These are phyloP conservation scores for Brevipalpus yothersi DNA, from an alignment of 1,140 invertebrate genomes.

Conservation along the genomic window DNA sequence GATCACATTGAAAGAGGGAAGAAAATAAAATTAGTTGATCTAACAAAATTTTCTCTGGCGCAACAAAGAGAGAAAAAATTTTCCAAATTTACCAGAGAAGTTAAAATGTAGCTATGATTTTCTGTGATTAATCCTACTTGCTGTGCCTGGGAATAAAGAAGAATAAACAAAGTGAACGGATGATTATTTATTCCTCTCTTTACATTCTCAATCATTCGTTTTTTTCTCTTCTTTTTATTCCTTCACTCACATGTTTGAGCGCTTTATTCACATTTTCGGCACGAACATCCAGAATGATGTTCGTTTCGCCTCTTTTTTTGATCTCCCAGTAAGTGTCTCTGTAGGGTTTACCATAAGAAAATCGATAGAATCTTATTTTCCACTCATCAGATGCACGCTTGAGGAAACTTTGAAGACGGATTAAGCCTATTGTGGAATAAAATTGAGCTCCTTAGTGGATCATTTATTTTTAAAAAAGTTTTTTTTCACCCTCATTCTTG, in stretches of 20 bases:
- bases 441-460: no score
- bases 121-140: constrained; percentile 60
- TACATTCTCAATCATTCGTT: not conserved
- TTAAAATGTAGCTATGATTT: constrained; percentile 45
- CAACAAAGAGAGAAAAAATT: no score
- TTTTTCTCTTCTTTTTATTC: not conserved
- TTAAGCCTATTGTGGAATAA: constrained; percentile 10
- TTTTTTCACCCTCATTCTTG: no score
- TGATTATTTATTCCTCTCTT: not conserved
- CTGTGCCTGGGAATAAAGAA: constrained; percentile 31
- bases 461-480: no score
- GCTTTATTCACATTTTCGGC: constrained; percentile 10
- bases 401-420: constrained; percentile 15
- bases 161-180: not conserved
- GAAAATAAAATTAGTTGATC: no score
- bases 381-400: constrained; percentile 12
- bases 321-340: constrained; percentile 15
- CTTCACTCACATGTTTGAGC: constrained; percentile 14
- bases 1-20: no score
- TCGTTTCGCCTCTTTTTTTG: constrained; percentile 11
- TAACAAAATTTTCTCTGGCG: no score
- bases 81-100: constrained; percentile 18
- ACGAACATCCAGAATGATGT: constrained; percentile 14
- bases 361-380: constrained; percentile 13
- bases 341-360: constrained; percentile 11